Evolutionary conservation across 1,140 invertebrate species (phyloP).

Genomic region (Drosophila bocki): DNA sequence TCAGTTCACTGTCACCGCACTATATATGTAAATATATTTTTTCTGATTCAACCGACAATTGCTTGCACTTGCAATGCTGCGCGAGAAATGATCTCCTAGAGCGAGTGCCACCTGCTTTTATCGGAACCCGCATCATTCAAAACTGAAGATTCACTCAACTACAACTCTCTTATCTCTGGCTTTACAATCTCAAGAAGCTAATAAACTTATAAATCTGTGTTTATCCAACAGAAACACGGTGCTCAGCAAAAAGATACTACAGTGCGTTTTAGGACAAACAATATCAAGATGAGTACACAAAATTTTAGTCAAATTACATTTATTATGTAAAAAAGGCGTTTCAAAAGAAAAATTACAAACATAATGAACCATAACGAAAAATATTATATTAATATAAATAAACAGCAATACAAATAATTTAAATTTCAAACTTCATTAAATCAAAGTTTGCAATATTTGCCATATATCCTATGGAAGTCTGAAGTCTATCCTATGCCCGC

Average conservation of each 20-base stretch:
- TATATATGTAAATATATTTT: slow-evolving; percentile 5
- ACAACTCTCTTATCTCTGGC: slow-evolving; percentile 38
- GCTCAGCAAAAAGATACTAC: slow-evolving; percentile 5
- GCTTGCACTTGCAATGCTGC: slow-evolving; percentile 29
- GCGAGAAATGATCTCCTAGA: slow-evolving; percentile 32
- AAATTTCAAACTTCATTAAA: no score
- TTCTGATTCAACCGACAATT: slow-evolving; percentile 23
- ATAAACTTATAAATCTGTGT: slow-evolving; percentile 38
- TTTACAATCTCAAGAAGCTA: slow-evolving; percentile 42
- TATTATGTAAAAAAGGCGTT: background rate
- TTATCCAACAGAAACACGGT: slow-evolving; percentile 25
- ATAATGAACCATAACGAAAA: no score
- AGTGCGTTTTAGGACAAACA: slow-evolving; percentile 22
- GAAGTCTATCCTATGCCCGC: background rate
- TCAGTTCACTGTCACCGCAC: slow-evolving; percentile 20
- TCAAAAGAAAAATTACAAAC: background rate
- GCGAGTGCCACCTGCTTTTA: slow-evolving; percentile 34
- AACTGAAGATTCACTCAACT: slow-evolving; percentile 37
- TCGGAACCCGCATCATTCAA: slow-evolving; percentile 18
- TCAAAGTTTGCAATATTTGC: no score
- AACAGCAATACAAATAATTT: no score
- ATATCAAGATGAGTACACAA: background rate
- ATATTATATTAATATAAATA: background rate
- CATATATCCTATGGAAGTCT: no score
- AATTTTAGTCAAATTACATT: background rate